Evolutionary conservation across 1,140 invertebrate species (phyloP).

Genomic region (Samia ricini): DNA sequence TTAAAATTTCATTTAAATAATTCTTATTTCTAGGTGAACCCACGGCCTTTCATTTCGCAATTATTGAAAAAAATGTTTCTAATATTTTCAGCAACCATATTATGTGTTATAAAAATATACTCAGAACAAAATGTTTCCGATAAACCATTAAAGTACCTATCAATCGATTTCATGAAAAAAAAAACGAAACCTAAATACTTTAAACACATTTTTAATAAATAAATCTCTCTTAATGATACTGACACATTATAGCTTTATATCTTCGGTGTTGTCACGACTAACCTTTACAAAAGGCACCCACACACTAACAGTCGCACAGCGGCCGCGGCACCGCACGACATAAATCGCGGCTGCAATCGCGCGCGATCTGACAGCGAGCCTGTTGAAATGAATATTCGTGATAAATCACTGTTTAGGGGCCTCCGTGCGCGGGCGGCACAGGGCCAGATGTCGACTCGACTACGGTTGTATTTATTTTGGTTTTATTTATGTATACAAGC

Average conservation of each 20-base stretch:
- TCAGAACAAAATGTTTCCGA: too few species aligned
- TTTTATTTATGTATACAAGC: constrained; percentile 16
- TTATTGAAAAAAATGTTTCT: too few species aligned
- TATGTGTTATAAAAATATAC: too few species aligned
- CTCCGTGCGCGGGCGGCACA: constrained; percentile 42
- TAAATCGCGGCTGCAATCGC: constrained; percentile 60
- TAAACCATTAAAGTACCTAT: too few species aligned
- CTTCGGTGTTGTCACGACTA: constrained; percentile 2
- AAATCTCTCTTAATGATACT: neutral
- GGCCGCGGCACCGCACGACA: constrained; percentile 42
- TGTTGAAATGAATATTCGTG: constrained; percentile 72
- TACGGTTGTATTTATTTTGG: too few species aligned
- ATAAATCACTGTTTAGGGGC: constrained; percentile 69
- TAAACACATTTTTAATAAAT: too few species aligned
- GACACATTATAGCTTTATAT: neutral
- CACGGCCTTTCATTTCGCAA: too few species aligned
- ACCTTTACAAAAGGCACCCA: constrained; percentile 22
- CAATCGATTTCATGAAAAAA: too few species aligned
- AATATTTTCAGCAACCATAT: too few species aligned
- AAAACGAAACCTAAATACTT: too few species aligned
- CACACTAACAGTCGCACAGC: constrained; percentile 23
- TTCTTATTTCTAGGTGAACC: too few species aligned
- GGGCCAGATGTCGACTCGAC: constrained; percentile 20
- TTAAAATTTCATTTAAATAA: too few species aligned
- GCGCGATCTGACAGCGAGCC: constrained; percentile 58